Base-by-base conservation (phyloP, 1,140 invertebrate genomes). In the Andricus grossulariae region DNA sequence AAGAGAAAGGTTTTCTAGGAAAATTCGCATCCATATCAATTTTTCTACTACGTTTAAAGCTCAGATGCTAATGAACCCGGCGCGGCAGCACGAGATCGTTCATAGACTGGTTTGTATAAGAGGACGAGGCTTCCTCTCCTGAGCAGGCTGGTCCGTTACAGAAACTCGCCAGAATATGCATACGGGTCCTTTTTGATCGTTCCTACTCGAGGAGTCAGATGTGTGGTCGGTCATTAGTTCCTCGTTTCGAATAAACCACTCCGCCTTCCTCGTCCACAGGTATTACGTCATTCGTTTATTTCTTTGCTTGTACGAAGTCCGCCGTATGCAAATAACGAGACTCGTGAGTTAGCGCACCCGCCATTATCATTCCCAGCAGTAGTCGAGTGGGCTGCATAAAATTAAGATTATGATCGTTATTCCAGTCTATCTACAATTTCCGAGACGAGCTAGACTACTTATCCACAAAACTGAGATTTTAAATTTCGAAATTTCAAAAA, bases 211-310 rank as follows among this genome's bases (percentile, higher is more conserved):
- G 15, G 39, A 66, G 60, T 66, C 32, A 21, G 21, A 21, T 60
- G 21, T 66, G 60, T 39, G 60, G 32, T 12, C 39, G 60, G 60
- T 66, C 60, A 66, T 66, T 66, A 66, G 32, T 66, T 60, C 57
- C 57, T 60, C 25, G 25, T 60, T 66, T 66, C 60, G 32, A 39
- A 66, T 66, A 45, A 66, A 66, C 25, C 60, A 39, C 60, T 66
- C 60, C 25, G 13, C 60, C 25, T 15, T 16, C 19, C 25, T 66
- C 60, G 60, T 39, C 60, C 45, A 66, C 60, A 66, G 60, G 60
- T 66, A 66, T 66, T 66, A 66, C 60, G 60, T 66, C 60, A 66
- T 45, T 66, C 60, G 60, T 66, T 66, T 66, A 32, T 66, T 66
- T 66, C 25, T 32, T 57, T 57, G 25, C 21, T 66, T 66, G 25